A percentile compares a stretch with the other conserved stretches of the same genome.
These are phyloP conservation scores for Planiliza haematocheilus DNA, from an alignment of 2,113 vertebrate species.

Conservation along the genomic window DNA sequence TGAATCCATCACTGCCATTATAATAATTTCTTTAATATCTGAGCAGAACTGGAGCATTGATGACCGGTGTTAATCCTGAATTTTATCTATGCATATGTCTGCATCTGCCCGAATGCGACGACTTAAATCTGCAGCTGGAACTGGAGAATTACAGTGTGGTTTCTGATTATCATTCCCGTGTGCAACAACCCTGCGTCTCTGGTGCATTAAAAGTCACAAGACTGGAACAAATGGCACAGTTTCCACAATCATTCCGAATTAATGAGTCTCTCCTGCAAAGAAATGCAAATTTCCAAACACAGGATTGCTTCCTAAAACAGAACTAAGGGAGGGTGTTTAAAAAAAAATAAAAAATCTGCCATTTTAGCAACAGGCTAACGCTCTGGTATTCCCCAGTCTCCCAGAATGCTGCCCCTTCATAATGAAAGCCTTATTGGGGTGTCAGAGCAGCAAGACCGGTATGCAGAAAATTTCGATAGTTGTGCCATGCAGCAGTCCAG, in stretches of 20 bases:
- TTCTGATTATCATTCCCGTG: conserved; percentile 61
- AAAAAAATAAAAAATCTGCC: conserved; percentile 43
- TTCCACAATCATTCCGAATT: conserved; percentile 74
- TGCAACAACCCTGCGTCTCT: conserved; percentile 65
- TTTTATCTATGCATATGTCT: conserved; percentile 4
- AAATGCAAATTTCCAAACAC: conserved; percentile 73
- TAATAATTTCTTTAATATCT: too few species aligned
- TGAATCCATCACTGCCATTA: too few species aligned
- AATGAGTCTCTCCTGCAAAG: conserved; percentile 74
- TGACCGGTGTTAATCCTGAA: conserved; percentile 3
- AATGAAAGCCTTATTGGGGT: conserved; percentile 71
- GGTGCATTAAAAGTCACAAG: conserved; percentile 76
- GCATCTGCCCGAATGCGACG: conserved; percentile 8
- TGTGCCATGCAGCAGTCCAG: conserved; percentile 24
- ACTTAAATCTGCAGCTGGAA: conserved; percentile 33
- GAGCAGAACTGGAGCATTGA: neutral
- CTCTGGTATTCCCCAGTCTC: conserved; percentile 58
- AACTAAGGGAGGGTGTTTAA: conserved; percentile 8
- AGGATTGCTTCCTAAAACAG: conserved; percentile 75
- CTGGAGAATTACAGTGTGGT: conserved; percentile 34
- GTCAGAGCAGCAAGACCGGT: conserved; percentile 47
- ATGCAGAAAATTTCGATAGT: conserved; percentile 62
- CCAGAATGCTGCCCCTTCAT: conserved; percentile 61
- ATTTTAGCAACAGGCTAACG: conserved; percentile 59
- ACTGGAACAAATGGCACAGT: conserved; percentile 77